A percentile compares a stretch with the other conserved stretches of the same genome.
phyloP scores from a whole-genome alignment of 30 jellyfish, hydroid and myxozoan genomes.

The Clytia hemisphaerica region DNA sequence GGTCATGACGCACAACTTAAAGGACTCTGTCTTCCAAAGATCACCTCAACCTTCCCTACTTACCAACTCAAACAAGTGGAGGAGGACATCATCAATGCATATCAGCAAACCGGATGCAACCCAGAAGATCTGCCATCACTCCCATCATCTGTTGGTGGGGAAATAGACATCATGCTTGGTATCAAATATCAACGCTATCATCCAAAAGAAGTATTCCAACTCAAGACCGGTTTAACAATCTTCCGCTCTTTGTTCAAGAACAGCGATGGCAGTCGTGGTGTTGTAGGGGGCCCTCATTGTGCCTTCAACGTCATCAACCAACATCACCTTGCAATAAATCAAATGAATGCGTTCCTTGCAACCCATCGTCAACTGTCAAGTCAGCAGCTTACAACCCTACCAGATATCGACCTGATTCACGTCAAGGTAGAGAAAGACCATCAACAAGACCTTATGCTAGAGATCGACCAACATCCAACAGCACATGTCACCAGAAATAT shows the following conservation, averaged over 20 bases:
- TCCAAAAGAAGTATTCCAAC: conserved; percentile 1
- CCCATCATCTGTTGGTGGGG: conserved; percentile 1
- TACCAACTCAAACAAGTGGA: background rate
- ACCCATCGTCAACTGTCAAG: no score
- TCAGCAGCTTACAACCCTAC: no score
- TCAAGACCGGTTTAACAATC: background rate
- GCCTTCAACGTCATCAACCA: background rate
- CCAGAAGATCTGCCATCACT: background rate
- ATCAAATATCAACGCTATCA: background rate
- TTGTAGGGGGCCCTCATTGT: background rate
- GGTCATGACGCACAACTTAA: background rate
- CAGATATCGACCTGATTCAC: no score
- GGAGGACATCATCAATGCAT: background rate
- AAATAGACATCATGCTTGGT: background rate
- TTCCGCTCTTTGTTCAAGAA: background rate
- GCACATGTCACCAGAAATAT: background rate
- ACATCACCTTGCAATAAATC: background rate
- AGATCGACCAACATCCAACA: no score
- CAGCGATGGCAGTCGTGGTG: background rate
- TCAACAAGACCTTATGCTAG: no score
- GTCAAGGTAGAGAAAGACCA: no score
- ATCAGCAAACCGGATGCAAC: background rate
- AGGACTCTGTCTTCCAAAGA: background rate
- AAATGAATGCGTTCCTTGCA: background rate
- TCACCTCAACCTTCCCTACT: background rate